Conservation (phyloP, 2,888 invertebrate genomes). For the Clitarchus hookeri region DNA sequence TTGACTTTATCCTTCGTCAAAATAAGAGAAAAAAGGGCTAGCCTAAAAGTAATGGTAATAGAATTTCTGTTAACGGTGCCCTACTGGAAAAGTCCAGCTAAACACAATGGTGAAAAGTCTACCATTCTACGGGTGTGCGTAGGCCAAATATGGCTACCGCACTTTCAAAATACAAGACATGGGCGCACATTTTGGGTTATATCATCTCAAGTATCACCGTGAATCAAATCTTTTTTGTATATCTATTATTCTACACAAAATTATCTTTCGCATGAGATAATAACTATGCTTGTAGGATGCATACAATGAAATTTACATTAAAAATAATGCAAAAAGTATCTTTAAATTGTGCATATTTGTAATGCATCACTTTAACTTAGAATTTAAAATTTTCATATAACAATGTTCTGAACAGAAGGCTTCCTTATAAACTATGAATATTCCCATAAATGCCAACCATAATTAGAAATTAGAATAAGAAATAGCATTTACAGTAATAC, state of each 20-base stretch:
- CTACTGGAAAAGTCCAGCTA: background rate
- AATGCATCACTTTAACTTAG: too few species aligned
- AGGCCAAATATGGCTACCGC: background rate
- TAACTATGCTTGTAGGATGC: background rate
- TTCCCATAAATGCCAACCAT: too few species aligned
- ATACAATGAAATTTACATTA: too few species aligned
- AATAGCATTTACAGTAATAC: background rate
- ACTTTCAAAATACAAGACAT: background rate
- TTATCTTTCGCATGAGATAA: background rate
- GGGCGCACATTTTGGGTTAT: too few species aligned
- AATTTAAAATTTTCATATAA: too few species aligned
- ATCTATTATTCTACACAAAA: background rate
- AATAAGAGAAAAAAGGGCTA: background rate
- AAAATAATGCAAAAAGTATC: too few species aligned
- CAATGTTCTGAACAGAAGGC: too few species aligned
- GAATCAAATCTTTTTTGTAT: too few species aligned
- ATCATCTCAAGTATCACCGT: too few species aligned
- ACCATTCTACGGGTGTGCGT: conserved; percentile 18
- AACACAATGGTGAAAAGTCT: conserved; percentile 15
- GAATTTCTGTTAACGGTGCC: background rate
- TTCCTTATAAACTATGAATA: too few species aligned
- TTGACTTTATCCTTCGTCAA: too few species aligned
- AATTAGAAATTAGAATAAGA: background rate
- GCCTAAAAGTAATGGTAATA: conserved; percentile 10
- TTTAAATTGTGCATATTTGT: too few species aligned